A percentile compares a stretch with the other conserved stretches of the same genome.
phyloP scores from a whole-genome alignment of 2,113 vertebrate genomes.

The Odocoileus virginianus region DNA sequence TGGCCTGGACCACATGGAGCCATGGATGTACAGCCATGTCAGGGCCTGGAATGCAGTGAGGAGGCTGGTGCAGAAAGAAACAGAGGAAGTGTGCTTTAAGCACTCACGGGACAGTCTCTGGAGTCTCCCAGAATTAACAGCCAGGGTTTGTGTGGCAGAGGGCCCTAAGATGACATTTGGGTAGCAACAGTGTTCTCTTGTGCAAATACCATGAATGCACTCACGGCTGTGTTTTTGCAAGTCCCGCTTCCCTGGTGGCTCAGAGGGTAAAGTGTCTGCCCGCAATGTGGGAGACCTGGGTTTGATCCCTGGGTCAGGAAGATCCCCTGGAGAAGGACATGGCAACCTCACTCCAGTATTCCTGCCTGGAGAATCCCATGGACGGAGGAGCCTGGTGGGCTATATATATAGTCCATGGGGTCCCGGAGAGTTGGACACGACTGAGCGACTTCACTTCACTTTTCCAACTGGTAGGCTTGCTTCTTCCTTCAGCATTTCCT shows the following conservation, averaged over 20 bases:
- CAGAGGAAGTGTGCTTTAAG: not conserved
- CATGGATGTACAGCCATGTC: fast-evolving
- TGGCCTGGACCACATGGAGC: not conserved
- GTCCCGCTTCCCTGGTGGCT: not conserved
- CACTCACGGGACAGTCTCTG: fast-evolving
- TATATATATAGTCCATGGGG: too few species aligned
- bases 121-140: not conserved
- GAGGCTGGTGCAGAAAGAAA: not conserved
- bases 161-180: not conserved
- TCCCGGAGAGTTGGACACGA: too few species aligned
- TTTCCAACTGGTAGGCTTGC: not conserved
- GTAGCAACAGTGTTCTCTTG: not conserved
- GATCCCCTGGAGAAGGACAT: too few species aligned
- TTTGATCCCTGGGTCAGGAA: too few species aligned
- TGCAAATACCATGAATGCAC: fast-evolving
- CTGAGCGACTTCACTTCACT: too few species aligned
- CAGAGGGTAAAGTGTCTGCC: too few species aligned
- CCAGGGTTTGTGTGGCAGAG: too few species aligned
- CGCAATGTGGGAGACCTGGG: too few species aligned
- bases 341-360: too few species aligned
- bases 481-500: not conserved
- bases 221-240: not conserved
- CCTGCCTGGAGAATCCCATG: too few species aligned
- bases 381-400: too few species aligned
- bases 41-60: too few species aligned